Conservation (phyloP, 2,797 vertebrate genomes). For the Esox masquinongy region DNA sequence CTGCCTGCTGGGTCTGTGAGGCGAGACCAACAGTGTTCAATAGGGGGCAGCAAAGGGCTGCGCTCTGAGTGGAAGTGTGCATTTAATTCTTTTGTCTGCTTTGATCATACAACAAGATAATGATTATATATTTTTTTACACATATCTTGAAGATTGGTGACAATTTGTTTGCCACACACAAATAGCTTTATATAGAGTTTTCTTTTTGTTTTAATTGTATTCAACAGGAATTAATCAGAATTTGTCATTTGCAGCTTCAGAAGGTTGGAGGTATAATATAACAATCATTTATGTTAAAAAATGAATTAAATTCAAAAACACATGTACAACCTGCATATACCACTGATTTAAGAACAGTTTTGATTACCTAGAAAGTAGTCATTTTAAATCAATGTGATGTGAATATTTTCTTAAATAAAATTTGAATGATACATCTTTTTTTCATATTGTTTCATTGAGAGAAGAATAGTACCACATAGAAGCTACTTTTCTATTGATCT, state of each 20-base stretch:
- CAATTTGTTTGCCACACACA: constrained; percentile 33
- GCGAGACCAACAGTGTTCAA: constrained; percentile 28
- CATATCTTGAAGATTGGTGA: constrained; percentile 48
- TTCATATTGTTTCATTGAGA: neutral
- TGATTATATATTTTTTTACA: constrained; percentile 46
- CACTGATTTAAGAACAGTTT: neutral
- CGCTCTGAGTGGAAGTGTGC: constrained; percentile 42
- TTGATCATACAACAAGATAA: constrained; percentile 46
- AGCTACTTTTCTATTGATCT: neutral
- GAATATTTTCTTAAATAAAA: neutral
- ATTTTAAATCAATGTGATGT: neutral
- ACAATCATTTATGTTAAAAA: neutral
- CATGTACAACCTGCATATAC: neutral
- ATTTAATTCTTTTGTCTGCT: constrained; percentile 63
- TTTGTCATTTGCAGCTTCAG: neutral
- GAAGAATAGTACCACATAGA: neutral
- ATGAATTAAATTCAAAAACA: neutral
- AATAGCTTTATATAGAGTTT: constrained; percentile 14
- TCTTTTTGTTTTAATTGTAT: constrained; percentile 1
- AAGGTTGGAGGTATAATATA: neutral
- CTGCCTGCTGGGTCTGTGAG: neutral
- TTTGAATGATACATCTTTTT: neutral
- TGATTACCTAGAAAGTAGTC: neutral
- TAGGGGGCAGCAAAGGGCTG: constrained; percentile 67
- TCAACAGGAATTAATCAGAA: constrained; percentile 6